Base-by-base conservation (phyloP, 2,113 vertebrate species). In the Sander vitreus region DNA sequence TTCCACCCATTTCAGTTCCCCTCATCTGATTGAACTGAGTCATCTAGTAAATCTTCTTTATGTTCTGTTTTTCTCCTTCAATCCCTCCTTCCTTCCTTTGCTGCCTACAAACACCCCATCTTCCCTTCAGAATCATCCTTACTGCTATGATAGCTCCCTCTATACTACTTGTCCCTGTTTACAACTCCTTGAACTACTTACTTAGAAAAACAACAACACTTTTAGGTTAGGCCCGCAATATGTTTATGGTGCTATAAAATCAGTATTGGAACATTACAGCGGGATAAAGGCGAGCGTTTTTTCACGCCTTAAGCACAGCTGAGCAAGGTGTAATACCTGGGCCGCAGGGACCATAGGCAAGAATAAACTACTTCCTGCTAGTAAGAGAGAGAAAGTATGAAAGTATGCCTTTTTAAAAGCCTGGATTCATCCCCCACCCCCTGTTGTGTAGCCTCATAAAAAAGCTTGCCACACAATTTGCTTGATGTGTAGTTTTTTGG, bases 211-310 rank as follows among this genome's bases (percentile, higher is more conserved):
- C 70, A 80, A 84, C 73, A 77, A 57, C 62, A 67, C 58, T 45
- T 77, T 84, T 81, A 57, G 25, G 58, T 80, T 79, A 73, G 53
- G 27, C 48, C 45, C 6, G 2, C 63, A 2, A 45, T 81, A 73
- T 85, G 86, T 92, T 93, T 89, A 91, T 88, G 86, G 64, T 43
- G 55, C 83, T 4, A 80, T 90, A 90, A 93, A 92, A 90, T 68
- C 43, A 59, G 81, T 79, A 85, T 73, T 81, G 87, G 59, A 85
- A 85, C 89, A 87, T 86, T 82, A 83, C 4, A 11, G 33, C n/a
- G 3, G 59, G 80, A 87, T 91, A 83, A 88, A 78, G 73, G 81
- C 10, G 13, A 75, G 65, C 79, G 69, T 50, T 64, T 79, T 85
- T 84, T 85, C 76, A 86, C n/a, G 48, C 75, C 75, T 88, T 90